Evolutionary conservation across 2,797 vertebrate genomes (phyloP).

Genomic region (Paguma larvata): DNA sequence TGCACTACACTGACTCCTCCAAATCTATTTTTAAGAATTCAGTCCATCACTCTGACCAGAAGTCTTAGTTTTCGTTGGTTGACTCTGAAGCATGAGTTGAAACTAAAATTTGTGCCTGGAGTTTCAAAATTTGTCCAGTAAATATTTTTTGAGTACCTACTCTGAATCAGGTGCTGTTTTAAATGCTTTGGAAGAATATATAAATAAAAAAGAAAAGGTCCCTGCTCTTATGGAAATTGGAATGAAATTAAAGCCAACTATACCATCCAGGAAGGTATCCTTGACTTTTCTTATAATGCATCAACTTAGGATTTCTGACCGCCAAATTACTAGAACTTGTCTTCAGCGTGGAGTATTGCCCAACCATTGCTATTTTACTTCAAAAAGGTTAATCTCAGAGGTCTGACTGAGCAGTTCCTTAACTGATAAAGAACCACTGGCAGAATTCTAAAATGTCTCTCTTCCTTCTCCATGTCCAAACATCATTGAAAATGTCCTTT

Average conservation of each 20-base stretch:
- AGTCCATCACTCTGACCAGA: not conserved
- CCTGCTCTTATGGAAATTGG: not conserved
- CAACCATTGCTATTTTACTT: not conserved
- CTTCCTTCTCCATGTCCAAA: not conserved
- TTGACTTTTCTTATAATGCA: not conserved
- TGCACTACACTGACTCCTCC: not conserved
- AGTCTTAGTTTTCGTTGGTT: slow-evolving; percentile 3
- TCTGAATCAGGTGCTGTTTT: not conserved
- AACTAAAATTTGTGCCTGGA: not conserved
- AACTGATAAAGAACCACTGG: not conserved
- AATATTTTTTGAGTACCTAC: not conserved
- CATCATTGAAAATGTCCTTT: not conserved
- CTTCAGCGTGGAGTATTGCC: not conserved
- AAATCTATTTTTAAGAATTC: not conserved
- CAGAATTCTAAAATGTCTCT: not conserved
- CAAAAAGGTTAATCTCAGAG: slow-evolving; percentile 21
- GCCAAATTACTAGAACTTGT: not conserved
- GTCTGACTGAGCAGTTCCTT: not conserved
- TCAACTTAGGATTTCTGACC: slow-evolving; percentile 31
- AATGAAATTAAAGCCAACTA: not conserved
- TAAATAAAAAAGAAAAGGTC: not conserved
- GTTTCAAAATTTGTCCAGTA: slow-evolving; percentile 22
- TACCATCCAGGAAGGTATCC: not conserved
- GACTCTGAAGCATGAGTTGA: not conserved
- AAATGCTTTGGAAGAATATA: slow-evolving; percentile 17